These are phyloP conservation scores for Euura lappo DNA, from an alignment of 1,140 invertebrate genomes.

Conservation along the genomic window DNA sequence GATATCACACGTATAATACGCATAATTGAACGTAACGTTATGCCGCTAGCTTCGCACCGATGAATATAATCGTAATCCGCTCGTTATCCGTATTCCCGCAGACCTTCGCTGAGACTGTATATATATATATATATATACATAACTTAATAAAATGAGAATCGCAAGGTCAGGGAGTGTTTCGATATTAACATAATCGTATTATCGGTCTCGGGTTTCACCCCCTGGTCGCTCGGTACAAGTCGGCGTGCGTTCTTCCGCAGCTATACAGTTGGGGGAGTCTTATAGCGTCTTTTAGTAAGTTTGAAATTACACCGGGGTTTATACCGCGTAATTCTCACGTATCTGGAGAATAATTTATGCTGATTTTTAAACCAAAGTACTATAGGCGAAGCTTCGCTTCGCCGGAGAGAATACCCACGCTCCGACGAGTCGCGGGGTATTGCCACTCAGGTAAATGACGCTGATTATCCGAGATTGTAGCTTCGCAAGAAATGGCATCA, in stretches of 20 bases:
- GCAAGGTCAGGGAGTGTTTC: slow-evolving; percentile 5
- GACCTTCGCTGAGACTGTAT: not conserved
- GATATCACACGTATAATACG: no score
- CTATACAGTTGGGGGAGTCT: not conserved
- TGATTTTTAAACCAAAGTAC: not conserved
- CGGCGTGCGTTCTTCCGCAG: not conserved
- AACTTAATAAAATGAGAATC: not conserved
- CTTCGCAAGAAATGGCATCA: not conserved
- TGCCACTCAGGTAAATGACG: not conserved
- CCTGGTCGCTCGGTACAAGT: not conserved
- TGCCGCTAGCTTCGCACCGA: no score
- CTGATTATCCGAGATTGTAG: not conserved
- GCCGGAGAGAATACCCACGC: no score
- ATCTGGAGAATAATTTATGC: not conserved
- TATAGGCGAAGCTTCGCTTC: not conserved
- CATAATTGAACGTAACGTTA: no score
- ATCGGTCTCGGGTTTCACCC: slow-evolving; percentile 4
- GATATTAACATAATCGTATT: slow-evolving; percentile 6
- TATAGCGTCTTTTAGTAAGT: not conserved
- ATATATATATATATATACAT: not conserved
- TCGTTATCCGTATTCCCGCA: not conserved
- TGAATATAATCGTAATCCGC: not conserved
- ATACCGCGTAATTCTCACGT: not conserved
- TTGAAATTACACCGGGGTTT: not conserved
- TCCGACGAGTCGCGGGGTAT: not conserved